Percentiles rank a stretch among this genome's conserved stretches.
Conservation (phyloP, 2,888 invertebrate species). For the Lumbricus terrestris region DNA sequence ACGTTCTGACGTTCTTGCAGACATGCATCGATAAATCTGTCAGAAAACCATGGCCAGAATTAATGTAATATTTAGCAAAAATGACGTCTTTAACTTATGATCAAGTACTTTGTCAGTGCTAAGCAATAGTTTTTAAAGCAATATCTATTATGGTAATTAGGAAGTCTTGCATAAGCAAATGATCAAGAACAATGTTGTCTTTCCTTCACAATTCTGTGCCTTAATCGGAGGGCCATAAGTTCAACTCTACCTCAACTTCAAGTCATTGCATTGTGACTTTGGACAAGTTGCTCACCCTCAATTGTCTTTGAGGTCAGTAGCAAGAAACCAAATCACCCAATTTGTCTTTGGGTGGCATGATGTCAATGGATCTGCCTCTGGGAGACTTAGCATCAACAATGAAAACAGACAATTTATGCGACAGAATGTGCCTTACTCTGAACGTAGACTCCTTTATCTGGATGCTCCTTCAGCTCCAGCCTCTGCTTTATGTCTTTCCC, state of each 20-base stretch:
- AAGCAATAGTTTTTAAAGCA: too few species aligned
- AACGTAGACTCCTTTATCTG: constrained; percentile 69
- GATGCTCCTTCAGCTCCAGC: constrained; percentile 70
- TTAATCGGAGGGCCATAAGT: too few species aligned
- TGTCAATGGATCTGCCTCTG: background rate
- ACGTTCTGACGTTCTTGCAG: constrained; percentile 76
- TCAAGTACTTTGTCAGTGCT: too few species aligned
- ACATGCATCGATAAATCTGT: constrained; percentile 71
- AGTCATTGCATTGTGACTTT: too few species aligned
- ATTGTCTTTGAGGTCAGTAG: too few species aligned
- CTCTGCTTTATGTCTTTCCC: constrained; percentile 65
- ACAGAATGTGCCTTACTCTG: constrained; percentile 58
- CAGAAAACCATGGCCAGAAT: background rate
- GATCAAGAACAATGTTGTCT: background rate
- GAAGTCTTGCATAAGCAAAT: background rate
- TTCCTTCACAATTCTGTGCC: too few species aligned
- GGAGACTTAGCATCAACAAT: background rate
- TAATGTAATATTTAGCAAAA: background rate
- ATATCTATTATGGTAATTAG: too few species aligned
- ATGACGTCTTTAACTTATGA: too few species aligned
- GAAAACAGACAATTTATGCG: background rate
- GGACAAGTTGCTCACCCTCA: too few species aligned
- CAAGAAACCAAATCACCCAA: too few species aligned
- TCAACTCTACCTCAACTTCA: too few species aligned
- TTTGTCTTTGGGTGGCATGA: too few species aligned